These are phyloP conservation scores for Azemiops feae DNA, from an alignment of 2,113 vertebrate species.

Conservation along the genomic window DNA sequence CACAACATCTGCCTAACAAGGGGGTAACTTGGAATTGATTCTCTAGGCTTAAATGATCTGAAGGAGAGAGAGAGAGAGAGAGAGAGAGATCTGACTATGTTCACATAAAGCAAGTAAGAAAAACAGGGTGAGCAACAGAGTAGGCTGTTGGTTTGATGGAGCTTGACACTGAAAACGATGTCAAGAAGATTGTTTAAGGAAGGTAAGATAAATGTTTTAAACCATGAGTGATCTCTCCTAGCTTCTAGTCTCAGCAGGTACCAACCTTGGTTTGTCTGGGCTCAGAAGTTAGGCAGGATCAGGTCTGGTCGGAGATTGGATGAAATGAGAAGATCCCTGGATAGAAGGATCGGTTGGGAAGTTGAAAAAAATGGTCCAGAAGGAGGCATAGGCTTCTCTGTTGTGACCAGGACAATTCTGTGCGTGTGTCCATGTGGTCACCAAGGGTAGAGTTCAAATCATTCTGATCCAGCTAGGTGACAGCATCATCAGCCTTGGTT, in stretches of 20 bases:
- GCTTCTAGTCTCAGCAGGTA: background rate
- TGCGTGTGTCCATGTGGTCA: background rate
- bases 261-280: background rate
- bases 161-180: background rate
- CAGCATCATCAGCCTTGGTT: background rate
- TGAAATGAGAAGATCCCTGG: background rate
- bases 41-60: constrained; percentile 33
- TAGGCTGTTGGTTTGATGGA: background rate
- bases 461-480: background rate
- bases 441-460: background rate
- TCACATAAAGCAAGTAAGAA: background rate
- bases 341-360: background rate
- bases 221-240: background rate
- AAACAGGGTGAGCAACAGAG: background rate
- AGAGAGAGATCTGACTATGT: background rate
- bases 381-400: background rate
- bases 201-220: background rate
- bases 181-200: background rate
- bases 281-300: background rate
- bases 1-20: constrained; percentile 63
- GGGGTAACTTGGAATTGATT: constrained; percentile 56
- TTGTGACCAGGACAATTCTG: background rate
- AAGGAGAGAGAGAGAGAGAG: background rate
- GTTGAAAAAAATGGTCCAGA: background rate
- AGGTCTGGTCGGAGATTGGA: background rate